phyloP scores from a whole-genome alignment of 2,797 vertebrate species.

The Trachops cirrhosus region DNA sequence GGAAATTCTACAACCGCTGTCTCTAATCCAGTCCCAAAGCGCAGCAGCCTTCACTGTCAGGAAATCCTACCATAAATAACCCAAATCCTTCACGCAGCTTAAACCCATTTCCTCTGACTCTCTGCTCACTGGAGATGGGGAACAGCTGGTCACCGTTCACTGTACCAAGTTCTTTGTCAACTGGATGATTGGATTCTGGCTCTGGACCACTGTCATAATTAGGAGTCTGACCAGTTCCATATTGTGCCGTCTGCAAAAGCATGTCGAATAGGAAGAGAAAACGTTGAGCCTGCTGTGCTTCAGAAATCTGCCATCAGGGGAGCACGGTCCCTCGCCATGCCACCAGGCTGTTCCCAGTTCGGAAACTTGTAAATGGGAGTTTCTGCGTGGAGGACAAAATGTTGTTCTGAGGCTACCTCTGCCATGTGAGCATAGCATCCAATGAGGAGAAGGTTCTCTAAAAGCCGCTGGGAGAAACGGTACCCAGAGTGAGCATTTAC shows the following conservation, averaged over 20 bases:
- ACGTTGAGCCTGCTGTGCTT: conserved; percentile 4
- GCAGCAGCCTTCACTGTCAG: conserved; percentile 56
- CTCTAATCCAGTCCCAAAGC: conserved; percentile 63
- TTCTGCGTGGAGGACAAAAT: neutral
- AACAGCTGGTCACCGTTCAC: conserved; percentile 66
- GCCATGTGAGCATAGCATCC: neutral
- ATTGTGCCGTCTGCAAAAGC: conserved; percentile 53
- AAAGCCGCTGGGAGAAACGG: neutral
- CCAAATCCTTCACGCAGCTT: conserved; percentile 74
- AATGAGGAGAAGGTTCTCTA: neutral
- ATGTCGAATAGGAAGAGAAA: conserved; percentile 39
- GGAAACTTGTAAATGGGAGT: neutral
- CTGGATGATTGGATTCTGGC: conserved; percentile 67
- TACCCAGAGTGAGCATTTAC: neutral
- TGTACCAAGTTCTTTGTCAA: conserved; percentile 44
- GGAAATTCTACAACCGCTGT: conserved; percentile 22
- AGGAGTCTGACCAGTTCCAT: conserved; percentile 62
- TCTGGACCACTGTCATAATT: conserved; percentile 39
- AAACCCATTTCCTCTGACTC: conserved; percentile 69
- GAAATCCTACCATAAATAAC: conserved; percentile 72
- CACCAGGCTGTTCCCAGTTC: conserved; percentile 3
- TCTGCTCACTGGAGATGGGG: conserved; percentile 62
- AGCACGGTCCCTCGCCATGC: neutral
- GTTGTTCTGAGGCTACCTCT: neutral
- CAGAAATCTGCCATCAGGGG: neutral